These are phyloP conservation scores for Drosophila biarmipes DNA, from an alignment of 1,140 invertebrate genomes.

Conservation along the genomic window DNA sequence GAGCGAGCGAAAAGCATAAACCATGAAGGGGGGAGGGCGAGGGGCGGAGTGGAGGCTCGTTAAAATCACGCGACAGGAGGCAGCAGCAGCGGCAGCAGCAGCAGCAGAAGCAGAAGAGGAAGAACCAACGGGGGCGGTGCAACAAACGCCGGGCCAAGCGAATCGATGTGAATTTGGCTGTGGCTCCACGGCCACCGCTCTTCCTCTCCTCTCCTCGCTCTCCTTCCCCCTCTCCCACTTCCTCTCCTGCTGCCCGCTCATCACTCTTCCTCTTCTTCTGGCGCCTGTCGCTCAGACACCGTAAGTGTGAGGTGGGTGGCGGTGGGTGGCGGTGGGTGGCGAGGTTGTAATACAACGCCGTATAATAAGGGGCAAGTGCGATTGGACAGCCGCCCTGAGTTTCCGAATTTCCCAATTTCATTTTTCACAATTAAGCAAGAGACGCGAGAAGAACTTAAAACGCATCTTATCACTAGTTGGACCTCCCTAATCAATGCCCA, in stretches of 20 bases:
- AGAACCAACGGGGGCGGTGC: constrained; percentile 34
- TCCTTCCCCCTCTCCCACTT: background rate
- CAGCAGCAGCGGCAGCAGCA: constrained; percentile 27
- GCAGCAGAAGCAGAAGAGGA: constrained; percentile 5
- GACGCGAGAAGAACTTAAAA: background rate
- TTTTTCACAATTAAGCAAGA: constrained; percentile 36
- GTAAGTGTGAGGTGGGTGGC: constrained; percentile 22
- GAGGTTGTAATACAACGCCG: constrained; percentile 20
- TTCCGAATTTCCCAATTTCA: constrained; percentile 18
- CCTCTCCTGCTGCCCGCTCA: background rate
- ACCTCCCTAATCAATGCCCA: background rate
- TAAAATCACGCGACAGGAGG: constrained; percentile 80
- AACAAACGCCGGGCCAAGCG: constrained; percentile 50
- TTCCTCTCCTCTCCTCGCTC: constrained; percentile 3
- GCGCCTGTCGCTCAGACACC: constrained; percentile 42
- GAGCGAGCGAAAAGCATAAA: constrained; percentile 80
- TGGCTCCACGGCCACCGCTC: constrained; percentile 34
- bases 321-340: background rate
- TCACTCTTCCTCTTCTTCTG: constrained; percentile 12
- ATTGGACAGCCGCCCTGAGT: constrained; percentile 23
- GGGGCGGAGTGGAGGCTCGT: constrained; percentile 62
- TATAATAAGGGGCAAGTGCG: constrained; percentile 37
- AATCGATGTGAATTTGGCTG: constrained; percentile 57
- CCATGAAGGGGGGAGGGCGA: constrained; percentile 56
- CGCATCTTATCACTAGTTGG: background rate